Base-by-base conservation (phyloP, 1,140 invertebrate species). In the Drosophila sp. region DNA sequence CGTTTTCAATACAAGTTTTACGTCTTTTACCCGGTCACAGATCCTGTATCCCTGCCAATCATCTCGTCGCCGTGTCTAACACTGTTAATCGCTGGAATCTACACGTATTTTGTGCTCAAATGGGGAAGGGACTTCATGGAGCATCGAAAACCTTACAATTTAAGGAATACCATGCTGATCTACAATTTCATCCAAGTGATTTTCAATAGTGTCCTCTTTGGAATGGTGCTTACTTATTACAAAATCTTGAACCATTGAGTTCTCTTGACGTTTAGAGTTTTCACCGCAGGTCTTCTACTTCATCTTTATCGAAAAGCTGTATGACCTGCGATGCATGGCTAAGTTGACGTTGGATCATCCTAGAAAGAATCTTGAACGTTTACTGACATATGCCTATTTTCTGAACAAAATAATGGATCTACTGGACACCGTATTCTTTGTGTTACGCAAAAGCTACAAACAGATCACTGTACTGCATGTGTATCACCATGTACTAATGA, bases 51-150 rank as follows among this genome's bases (percentile, higher is more conserved):
- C 2, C 17, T 71, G 8, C 94, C 96, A 69, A 92, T 98, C 10
- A 94, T 96, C 92, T 93, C 94, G 3, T 94, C 95, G 4, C 96
- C 96, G 23, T 94, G 94, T 6, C 96, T 96, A 0, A 93, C 97
- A 0, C 66, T 96, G 0, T 94, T 94, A 0, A 94, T 97, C 25
- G 90, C 96, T n/a, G 93, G 94, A 0, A 93, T 94, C 0, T 97
- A 97, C 79, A 76, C 96, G 27, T 96, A 95, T 91, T 96, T 97
- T 90, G 66, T 72, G 8, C 30, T 79, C 1, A 68, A 76, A 41
- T 90, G 93, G 38, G 97, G 97, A 1, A 96, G 96, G 1, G 93
- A 92, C 50, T 95, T 95, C 70, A 98, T 98, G 97, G 94, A 94
- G 75, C 94, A 97, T 76, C 93, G 95, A 68, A 95, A 96, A 85